Evolutionary conservation across 1,140 invertebrate genomes (phyloP).

Genomic region (Mya arenaria): DNA sequence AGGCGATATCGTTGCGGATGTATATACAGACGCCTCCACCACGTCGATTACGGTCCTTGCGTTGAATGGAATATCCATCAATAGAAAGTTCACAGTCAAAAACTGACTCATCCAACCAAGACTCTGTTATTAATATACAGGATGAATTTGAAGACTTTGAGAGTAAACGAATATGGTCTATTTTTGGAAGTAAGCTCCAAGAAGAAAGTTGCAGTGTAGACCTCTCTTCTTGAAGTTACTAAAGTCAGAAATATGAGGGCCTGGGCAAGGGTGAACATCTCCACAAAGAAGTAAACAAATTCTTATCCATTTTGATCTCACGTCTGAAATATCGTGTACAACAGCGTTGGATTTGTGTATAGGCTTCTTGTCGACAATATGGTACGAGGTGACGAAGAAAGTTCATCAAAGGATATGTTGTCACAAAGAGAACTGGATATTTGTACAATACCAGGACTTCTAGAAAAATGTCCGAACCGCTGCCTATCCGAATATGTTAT

Average conservation of each 20-base stretch:
- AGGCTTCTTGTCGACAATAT: no score
- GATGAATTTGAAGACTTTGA: not conserved
- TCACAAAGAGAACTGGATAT: no score
- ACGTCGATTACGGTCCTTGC: constrained; percentile 11
- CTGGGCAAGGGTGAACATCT: constrained; percentile 25
- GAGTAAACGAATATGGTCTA: constrained; percentile 13
- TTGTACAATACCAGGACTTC: no score
- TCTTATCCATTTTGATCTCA: no score
- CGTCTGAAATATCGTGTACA: no score
- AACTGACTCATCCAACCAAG: not conserved
- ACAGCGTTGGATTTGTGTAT: no score
- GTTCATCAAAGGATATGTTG: no score
- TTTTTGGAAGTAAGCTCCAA: constrained; percentile 9
- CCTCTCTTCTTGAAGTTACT: constrained; percentile 13
- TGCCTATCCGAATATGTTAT: no score
- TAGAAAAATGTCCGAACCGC: no score
- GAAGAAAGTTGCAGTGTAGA: constrained; percentile 9
- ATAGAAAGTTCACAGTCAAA: not conserved
- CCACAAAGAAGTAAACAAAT: constrained; percentile 12
- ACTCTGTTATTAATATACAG: not conserved
- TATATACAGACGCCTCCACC: constrained; percentile 19
- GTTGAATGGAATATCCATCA: not conserved
- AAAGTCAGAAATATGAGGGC: not conserved
- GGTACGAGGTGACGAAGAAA: no score
- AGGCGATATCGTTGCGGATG: not conserved